Conservation (phyloP, 2,888 invertebrate genomes). For the Aleiodes leptofemur region DNA sequence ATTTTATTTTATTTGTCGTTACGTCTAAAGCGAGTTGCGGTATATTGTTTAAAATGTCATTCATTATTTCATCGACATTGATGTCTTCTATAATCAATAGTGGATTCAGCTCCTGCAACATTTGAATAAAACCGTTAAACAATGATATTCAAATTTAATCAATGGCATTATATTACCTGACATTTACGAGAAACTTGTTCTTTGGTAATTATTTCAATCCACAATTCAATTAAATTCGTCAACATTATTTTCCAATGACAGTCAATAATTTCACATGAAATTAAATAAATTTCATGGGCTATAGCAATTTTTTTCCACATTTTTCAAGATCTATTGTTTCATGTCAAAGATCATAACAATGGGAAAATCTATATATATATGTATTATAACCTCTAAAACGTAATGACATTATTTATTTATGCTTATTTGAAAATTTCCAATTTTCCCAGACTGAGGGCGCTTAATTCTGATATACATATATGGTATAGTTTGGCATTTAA, state of each 20-base stretch:
- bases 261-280: slow-evolving; percentile 11
- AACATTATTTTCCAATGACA: slow-evolving; percentile 40
- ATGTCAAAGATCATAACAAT: slow-evolving; percentile 20
- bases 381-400: not conserved
- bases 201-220: slow-evolving; percentile 11
- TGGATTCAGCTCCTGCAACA: slow-evolving; percentile 65
- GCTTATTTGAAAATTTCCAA: not conserved
- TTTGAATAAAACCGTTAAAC: slow-evolving; percentile 2
- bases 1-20: slow-evolving; percentile 57
- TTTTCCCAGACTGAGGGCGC: too few species aligned
- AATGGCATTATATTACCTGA: slow-evolving; percentile 22
- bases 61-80: slow-evolving; percentile 58
- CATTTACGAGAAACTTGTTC: slow-evolving; percentile 29
- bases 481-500: too few species aligned
- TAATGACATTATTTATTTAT: not conserved
- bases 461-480: too few species aligned
- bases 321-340: slow-evolving; percentile 23
- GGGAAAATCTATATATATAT: too few species aligned
- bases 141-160: too few species aligned
- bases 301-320: slow-evolving; percentile 20
- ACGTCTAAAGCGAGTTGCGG: slow-evolving; percentile 55
- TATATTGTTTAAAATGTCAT: slow-evolving; percentile 62
- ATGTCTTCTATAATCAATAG: slow-evolving; percentile 60
- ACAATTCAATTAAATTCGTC: slow-evolving; percentile 38
- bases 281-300: slow-evolving; percentile 1